Percentiles rank a stretch among this genome's conserved stretches.
phyloP scores from a whole-genome alignment of 2,113 vertebrate species.

The Prunella himalayana region DNA sequence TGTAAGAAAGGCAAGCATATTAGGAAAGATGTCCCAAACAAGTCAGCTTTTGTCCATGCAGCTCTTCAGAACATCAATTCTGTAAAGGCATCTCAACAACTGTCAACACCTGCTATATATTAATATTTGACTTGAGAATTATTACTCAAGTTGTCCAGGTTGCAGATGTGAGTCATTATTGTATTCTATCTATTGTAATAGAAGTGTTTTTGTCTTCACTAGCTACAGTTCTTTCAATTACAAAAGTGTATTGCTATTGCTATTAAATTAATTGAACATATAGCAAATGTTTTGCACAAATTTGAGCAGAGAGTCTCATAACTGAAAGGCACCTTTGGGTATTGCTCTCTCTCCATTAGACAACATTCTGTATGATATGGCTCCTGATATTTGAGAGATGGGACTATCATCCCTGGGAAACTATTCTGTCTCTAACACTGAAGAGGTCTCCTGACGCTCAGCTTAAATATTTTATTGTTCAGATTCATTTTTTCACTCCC shows the following conservation, averaged over 20 bases:
- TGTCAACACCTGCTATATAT: not conserved
- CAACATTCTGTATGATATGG: not conserved
- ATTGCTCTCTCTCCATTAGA: not conserved
- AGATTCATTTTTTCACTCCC: not conserved
- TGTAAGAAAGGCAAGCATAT: not conserved
- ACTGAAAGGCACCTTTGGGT: not conserved
- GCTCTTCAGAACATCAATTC: not conserved
- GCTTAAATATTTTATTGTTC: not conserved
- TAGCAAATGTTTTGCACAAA: not conserved
- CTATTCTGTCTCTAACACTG: not conserved
- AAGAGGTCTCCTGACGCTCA: not conserved
- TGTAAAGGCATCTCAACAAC: not conserved
- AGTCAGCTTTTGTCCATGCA: not conserved
- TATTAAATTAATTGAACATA: not conserved
- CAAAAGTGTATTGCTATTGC: not conserved
- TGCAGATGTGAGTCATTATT: not conserved
- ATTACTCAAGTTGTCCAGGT: not conserved
- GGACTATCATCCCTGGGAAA: not conserved
- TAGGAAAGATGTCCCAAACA: not conserved
- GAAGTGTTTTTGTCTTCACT: not conserved
- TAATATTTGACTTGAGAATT: not conserved
- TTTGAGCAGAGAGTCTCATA: not conserved
- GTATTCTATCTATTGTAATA: not conserved
- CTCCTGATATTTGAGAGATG: not conserved
- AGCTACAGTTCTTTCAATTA: not conserved